phyloP scores from a whole-genome alignment of 2,113 vertebrate species.

The Anolis sagrei region DNA sequence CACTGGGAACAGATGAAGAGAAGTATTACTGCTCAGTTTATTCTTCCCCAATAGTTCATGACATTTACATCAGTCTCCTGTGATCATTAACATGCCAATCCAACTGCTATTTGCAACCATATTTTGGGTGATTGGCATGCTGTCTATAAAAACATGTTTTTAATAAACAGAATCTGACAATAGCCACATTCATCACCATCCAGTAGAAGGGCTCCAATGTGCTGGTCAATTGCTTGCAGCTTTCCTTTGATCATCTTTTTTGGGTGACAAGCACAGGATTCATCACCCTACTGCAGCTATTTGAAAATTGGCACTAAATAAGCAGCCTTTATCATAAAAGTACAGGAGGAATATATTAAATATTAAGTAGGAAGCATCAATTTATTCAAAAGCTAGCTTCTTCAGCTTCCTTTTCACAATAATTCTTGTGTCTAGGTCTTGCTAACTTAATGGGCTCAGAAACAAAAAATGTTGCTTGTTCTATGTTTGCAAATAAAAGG shows the following conservation, averaged over 20 bases:
- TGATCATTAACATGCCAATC: conserved; percentile 71
- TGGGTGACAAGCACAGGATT: conserved; percentile 52
- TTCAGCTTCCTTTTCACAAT: conserved; percentile 35
- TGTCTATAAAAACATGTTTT: conserved; percentile 63
- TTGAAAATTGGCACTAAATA: conserved; percentile 59
- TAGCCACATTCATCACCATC: conserved; percentile 35
- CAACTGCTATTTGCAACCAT: conserved; percentile 59
- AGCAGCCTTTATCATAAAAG: conserved; percentile 68
- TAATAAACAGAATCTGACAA: conserved; percentile 55
- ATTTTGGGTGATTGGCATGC: conserved; percentile 59
- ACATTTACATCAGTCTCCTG: conserved; percentile 71
- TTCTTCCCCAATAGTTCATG: conserved; percentile 70
- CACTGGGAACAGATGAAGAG: conserved; percentile 62
- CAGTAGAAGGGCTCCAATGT: conserved; percentile 54
- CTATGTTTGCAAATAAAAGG: background rate
- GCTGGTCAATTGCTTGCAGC: conserved; percentile 56
- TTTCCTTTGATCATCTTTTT: conserved; percentile 59
- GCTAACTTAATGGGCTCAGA: background rate
- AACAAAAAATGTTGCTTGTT: background rate
- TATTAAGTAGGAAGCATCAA: conserved; percentile 32
- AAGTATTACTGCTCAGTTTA: conserved; percentile 63
- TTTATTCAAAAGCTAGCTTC: conserved; percentile 42
- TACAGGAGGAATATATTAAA: conserved; percentile 59
- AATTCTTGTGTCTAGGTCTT: background rate
- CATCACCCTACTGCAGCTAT: conserved; percentile 49